Conservation (phyloP, 2,888 invertebrate species). For the Pristionchus maxplancki region DNA sequence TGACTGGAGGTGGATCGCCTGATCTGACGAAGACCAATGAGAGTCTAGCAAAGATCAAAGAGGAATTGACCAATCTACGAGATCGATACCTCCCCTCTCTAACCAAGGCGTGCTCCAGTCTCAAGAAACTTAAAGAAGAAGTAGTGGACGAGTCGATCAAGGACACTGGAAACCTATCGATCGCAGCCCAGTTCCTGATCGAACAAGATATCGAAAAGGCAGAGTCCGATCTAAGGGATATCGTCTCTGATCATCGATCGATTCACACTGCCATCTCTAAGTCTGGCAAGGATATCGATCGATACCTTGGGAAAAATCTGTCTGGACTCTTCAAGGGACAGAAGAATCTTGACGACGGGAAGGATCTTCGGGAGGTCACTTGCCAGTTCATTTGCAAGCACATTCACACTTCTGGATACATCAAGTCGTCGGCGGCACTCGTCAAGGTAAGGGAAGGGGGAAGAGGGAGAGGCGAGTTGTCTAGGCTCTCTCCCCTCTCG, state of each 20-base stretch:
- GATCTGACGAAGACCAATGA: conserved; percentile 3
- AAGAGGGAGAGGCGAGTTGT: conserved; percentile 42
- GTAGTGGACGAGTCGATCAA: conserved; percentile 47
- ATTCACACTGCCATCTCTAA: conserved; percentile 89
- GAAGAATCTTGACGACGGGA: conserved; percentile 61
- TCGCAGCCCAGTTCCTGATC: conserved; percentile 66
- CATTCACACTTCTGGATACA: conserved; percentile 56
- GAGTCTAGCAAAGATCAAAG: conserved; percentile 41
- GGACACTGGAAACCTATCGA: conserved; percentile 55
- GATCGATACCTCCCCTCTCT: neutral
- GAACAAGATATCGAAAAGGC: conserved; percentile 53
- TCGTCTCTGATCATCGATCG: conserved; percentile 84
- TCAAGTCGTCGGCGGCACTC: conserved; percentile 61
- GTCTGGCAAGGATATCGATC: conserved; percentile 95
- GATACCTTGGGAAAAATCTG: conserved; percentile 59
- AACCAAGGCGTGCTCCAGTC: neutral
- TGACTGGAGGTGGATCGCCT: neutral
- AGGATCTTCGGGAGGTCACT: neutral
- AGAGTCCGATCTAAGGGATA: conserved; percentile 25
- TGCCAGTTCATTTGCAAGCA: conserved; percentile 23
- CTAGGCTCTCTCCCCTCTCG: conserved; percentile 19
- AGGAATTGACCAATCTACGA: conserved; percentile 21
- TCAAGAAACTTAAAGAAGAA: conserved; percentile 39
- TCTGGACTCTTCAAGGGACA: conserved; percentile 61
- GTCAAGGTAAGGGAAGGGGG: conserved; percentile 61